Percentiles rank a stretch among this genome's conserved stretches.
Evolutionary conservation across 2,888 invertebrate genomes (phyloP).

Genomic region (Sarcophaga subvicina): DNA sequence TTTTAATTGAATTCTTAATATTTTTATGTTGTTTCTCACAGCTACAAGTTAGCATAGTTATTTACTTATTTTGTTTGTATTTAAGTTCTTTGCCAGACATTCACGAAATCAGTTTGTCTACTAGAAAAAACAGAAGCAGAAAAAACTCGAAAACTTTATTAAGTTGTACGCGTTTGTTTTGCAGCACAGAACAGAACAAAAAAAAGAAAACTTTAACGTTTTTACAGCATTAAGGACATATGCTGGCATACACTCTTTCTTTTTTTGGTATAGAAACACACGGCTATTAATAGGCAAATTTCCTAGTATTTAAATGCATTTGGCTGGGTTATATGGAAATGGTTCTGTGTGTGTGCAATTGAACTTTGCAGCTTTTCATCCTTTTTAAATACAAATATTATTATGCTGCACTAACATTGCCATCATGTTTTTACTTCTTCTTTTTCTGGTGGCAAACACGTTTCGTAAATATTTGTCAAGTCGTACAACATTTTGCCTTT

Average conservation of each 20-base stretch:
- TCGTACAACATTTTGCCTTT: slow-evolving; percentile 71
- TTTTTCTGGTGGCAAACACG: slow-evolving; percentile 72
- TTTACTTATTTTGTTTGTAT: slow-evolving; percentile 1
- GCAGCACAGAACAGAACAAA: not conserved
- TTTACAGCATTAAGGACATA: not conserved
- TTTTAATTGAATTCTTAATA: no score
- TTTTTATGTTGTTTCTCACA: not conserved
- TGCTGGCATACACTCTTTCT: no score
- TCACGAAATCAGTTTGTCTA: not conserved
- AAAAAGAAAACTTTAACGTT: not conserved
- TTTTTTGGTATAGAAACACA: no score
- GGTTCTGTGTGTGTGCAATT: not conserved
- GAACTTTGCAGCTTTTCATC: slow-evolving; percentile 4
- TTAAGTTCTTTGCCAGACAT: not conserved
- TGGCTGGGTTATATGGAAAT: not conserved
- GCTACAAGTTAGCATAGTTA: not conserved
- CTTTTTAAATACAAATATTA: slow-evolving; percentile 55
- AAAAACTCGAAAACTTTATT: slow-evolving; percentile 53
- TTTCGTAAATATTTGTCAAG: slow-evolving; percentile 76
- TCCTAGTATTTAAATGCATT: not conserved
- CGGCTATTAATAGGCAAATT: no score
- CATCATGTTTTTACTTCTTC: slow-evolving; percentile 53
- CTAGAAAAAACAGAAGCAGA: not conserved
- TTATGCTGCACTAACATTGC: slow-evolving; percentile 55
- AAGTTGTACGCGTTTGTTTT: slow-evolving; percentile 58